Base-by-base conservation (phyloP, 1,140 invertebrate species). In the Brachionus rotundiformis region DNA sequence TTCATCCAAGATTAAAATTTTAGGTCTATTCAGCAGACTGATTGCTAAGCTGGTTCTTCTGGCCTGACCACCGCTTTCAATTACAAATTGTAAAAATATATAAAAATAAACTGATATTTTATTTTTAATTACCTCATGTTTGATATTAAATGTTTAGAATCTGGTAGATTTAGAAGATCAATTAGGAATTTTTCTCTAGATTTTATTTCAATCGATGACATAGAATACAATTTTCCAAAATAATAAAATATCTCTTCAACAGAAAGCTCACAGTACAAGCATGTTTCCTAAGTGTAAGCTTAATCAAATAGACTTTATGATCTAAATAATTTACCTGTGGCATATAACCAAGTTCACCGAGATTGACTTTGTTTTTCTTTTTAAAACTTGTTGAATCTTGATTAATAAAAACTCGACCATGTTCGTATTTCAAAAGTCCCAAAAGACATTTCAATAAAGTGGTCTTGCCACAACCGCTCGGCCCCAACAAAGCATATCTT, bases 241-340 rank as follows among this genome's bases (percentile, higher is more conserved):
- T 96, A 98, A 89, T 93, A 92, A 91, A 98, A 93, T 0, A 95
- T 97, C 86, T 98, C 96, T 82, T 92, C 91, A 83, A 97, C 97
- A 0, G 94, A 94, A 87, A 98, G 95, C 87, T 97, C 94, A 0
- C 93, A 93, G 86, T 95, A 98, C 0, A 98, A 89, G 0, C 95
- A 95, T 27, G 96, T 94, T 88, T 98, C 95, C 87, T 96, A 83
- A 49, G 84, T 82, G 23, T 47, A 41, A 27, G 13, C 7, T 23
- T 71, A 23, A 19, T 6, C n/a, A 71, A 36, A 36, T 36, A 36
- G 19, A 36, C 25, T 73, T n/a, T 44, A 44, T 44, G n/a, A 33
- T 39, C 19, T 7, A 39, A 71, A 44, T 44, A 73, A 47, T 7
- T 16, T 82, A 86, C 86, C 83, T 87, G 87, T 29, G 88, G 88